Base-by-base conservation (phyloP, 2,797 vertebrate genomes). In the Eulemur albifrons region DNA sequence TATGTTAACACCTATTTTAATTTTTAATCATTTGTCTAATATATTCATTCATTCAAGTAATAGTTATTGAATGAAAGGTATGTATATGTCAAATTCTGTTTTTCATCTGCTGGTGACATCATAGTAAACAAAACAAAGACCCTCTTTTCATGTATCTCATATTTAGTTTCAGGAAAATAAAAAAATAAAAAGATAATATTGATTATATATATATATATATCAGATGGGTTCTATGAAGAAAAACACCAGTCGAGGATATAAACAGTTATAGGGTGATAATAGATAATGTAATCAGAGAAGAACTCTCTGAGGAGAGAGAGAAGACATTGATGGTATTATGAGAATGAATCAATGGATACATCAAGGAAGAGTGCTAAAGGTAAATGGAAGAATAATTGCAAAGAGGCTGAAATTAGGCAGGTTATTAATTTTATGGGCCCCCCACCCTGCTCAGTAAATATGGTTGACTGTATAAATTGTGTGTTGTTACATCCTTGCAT, bases 21-120 rank as follows among this genome's bases (percentile, higher is more conserved):
- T 67, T 50, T 69, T 73, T 83, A 70, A 59, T 50, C 11, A 23
- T 70, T 84, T 38, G 20, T 48, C 0, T 25, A 87, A 40, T 69
- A 45, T 7, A 76, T 13, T 94, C 43, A 96, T 81, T 97, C 15
- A 95, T 81, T n/a, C 35, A 18, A 45, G 40, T 7, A 96, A 40
- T 87, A 23, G 23, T 95, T 73, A 94, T 25, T 35, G 35, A 90
- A 54, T 67, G 18, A 72, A 73, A 57, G 3, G 40, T 63, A 30
- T 43, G 11, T 59, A 4, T 59, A 11, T 59, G 57, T 43, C 7
- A 77, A 25, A 27, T 77, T 2, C 18, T 90, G 38, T 48, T 76
- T 93, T 57, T 52, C 48, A 50, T 76, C 40, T 90, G 4, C 14
- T 73, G 18, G 11, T 72, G 18, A 92, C 18, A 75, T 86, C 12